Conservation (phyloP, 2,797 vertebrate species). For the Moxostoma hubbsi region DNA sequence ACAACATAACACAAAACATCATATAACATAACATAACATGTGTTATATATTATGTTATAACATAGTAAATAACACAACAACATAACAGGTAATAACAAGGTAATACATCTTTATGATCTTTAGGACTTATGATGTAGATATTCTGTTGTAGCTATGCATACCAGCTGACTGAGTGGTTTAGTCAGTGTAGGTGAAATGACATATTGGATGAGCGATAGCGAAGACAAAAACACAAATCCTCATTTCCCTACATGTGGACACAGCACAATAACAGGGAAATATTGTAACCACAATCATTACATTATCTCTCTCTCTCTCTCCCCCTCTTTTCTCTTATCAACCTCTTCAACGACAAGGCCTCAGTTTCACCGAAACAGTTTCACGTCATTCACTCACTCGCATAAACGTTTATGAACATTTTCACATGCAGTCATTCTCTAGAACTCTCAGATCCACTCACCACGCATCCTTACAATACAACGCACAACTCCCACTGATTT, state of each 20-base stretch:
- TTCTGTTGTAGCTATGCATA: neutral
- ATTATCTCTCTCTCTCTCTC: constrained; percentile 3
- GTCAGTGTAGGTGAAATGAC: neutral
- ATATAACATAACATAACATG: no score
- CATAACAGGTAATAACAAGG: no score
- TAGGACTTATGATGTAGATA: no score
- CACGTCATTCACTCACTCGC: neutral
- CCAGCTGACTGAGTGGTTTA: no score
- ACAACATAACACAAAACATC: no score
- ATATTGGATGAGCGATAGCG: constrained; percentile 4
- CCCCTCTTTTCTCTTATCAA: constrained; percentile 20
- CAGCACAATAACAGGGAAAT: constrained; percentile 61
- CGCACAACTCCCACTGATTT: constrained; percentile 3
- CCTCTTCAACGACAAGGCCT: neutral
- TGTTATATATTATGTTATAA: no score
- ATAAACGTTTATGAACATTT: no score
- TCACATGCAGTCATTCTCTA: neutral
- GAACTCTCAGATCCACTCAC: constrained; percentile 21
- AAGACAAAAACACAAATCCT: constrained; percentile 30
- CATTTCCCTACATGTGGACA: constrained; percentile 66
- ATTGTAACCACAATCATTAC: constrained; percentile 32
- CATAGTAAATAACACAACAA: no score
- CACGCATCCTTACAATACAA: neutral
- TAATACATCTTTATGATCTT: no score
- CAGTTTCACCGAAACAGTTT: constrained; percentile 6